Evolutionary conservation across 2,888 invertebrate species (phyloP), one percentile per base, ranked within the genome.

Genomic region (Antheraea assamensis): DNA sequence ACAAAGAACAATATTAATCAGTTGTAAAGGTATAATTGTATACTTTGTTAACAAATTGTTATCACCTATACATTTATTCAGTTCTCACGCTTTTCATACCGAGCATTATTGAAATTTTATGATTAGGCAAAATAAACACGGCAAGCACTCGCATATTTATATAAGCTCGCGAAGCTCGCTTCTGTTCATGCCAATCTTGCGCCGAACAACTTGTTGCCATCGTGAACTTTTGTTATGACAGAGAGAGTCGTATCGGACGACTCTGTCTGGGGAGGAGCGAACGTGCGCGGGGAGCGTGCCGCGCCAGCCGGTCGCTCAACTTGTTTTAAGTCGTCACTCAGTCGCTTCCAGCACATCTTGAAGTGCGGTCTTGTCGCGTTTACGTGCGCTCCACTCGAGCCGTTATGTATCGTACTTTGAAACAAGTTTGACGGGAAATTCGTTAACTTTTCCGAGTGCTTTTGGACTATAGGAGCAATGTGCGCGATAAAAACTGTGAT

Each of bases 351-450:
- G 87, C 86, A 85, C 87, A 85, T 81, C 81, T 77, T 78, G 77
- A 87, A 77, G 90, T 87, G 86, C 80, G 88, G 87, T 83, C 84
- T 82, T 82, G 85, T 83, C 79, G 80, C 83, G 85, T 83, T 80
- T 76, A 80, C 74, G 78, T 85, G 68, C 82, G 83, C 83, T 79
- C 80, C 81, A 85, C 86, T 87, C 89, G 85, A 83, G 88, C 90
- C 93, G 94, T 92, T 92, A 94, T 94, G 94, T 90, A 85, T 90
- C 92, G 91, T 88, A 89, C 88, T 88, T 91, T 90, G 92, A 89
- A 94, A 94, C 94, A 93, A 94, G 94, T 94, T 94, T 94, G 93
- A 94, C 94, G 94, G 92, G 93, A 92, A 93, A 92, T 91, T 92
- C 87, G 89, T 90, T 84, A 93, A 92, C 91, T 93, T 93, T 93